Evolutionary conservation across 2,113 vertebrate species (phyloP).

Genomic region (Bos indicus): DNA sequence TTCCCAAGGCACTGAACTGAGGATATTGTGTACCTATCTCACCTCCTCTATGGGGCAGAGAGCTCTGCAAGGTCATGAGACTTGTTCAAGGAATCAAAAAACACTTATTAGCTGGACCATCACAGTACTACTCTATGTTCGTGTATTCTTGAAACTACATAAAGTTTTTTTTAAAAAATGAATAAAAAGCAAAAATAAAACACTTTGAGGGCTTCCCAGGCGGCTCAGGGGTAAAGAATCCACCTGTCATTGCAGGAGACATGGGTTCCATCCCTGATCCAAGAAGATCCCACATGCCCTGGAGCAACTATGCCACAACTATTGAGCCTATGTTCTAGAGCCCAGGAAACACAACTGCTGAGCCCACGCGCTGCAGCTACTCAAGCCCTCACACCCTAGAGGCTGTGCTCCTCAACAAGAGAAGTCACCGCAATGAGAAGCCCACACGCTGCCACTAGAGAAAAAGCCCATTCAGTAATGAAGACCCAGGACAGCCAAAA

Average conservation of each 20-base stretch:
- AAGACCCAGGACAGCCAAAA: not conserved
- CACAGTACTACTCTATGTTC: not conserved
- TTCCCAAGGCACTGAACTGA: not conserved
- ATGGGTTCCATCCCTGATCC: not conserved
- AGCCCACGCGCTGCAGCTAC: not conserved
- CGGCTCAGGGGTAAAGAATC: not conserved
- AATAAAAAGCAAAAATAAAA: not conserved
- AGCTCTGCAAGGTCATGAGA: not conserved
- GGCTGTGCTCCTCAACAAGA: not conserved
- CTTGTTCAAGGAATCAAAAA: not conserved
- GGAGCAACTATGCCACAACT: not conserved
- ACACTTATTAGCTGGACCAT: not conserved
- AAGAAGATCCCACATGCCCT: not conserved
- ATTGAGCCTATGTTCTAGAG: not conserved
- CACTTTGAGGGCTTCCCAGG: not conserved
- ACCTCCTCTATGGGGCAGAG: not conserved
- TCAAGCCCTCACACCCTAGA: not conserved
- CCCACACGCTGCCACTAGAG: not conserved
- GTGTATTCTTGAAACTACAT: not conserved
- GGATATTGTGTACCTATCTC: not conserved
- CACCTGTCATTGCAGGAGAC: not conserved
- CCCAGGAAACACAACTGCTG: not conserved
- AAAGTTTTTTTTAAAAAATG: not conserved
- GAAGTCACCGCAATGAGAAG: not conserved
- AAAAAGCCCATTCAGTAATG: not conserved